Conservation (phyloP, 2,113 vertebrate species). For the Lampris megalopsis region DNA sequence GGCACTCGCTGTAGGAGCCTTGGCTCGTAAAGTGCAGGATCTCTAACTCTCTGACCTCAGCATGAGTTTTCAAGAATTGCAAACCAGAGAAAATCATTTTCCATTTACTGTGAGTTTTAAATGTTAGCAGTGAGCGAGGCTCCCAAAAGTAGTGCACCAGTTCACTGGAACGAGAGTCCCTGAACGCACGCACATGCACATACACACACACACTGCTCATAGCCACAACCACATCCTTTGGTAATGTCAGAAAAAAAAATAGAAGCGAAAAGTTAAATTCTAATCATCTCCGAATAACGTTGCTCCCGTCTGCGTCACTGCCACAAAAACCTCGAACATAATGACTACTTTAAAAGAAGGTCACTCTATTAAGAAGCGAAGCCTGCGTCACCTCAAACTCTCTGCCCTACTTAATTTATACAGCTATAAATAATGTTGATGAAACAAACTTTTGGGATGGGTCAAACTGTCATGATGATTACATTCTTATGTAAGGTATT, state of each 20-base stretch:
- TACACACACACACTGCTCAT: conserved; percentile 1
- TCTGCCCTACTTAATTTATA: neutral
- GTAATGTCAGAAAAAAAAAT: conserved; percentile 52
- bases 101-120: conserved; percentile 82
- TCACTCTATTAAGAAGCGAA: conserved; percentile 38
- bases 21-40: conserved; percentile 6
- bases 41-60: conserved; percentile 53
- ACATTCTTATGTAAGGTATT: neutral
- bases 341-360: conserved; percentile 35
- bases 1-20: neutral
- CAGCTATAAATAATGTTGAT: no score
- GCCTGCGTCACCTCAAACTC: conserved; percentile 16
- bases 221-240: conserved; percentile 80
- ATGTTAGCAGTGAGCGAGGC: conserved; percentile 42
- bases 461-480: neutral
- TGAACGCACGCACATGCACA: neutral
- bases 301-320: conserved; percentile 29
- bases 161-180: neutral
- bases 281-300: conserved; percentile 44
- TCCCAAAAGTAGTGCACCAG: conserved; percentile 63
- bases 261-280: conserved; percentile 35
- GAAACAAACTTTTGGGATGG: neutral
- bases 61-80: conserved; percentile 49
- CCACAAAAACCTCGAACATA: conserved; percentile 30
- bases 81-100: conserved; percentile 64